These are phyloP conservation scores for Nemopilema nomurai DNA, from an alignment of 30 jellyfish, hydroid and myxozoan genomes.

Conservation along the genomic window DNA sequence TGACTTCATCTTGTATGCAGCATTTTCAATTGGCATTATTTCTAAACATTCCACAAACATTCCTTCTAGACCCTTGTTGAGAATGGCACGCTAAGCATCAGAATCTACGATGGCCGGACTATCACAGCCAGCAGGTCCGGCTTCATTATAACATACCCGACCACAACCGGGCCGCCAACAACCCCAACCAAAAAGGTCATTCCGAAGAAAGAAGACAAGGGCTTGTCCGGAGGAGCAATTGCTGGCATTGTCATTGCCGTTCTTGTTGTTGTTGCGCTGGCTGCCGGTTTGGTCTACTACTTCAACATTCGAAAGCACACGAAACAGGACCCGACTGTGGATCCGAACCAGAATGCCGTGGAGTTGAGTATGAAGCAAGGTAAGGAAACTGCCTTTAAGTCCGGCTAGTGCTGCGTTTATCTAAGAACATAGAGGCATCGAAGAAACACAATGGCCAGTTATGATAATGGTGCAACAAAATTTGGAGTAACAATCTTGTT, in stretches of 20 bases:
- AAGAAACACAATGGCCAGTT: too few relatives aligned
- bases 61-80: constrained; percentile 6
- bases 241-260: constrained; percentile 77
- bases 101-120: constrained; percentile 32
- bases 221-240: constrained; percentile 73
- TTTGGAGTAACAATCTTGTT: too few relatives aligned
- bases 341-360: constrained; percentile 62
- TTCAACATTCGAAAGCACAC: constrained; percentile 59
- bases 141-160: constrained; percentile 1
- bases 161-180: constrained; percentile 24
- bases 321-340: constrained; percentile 56
- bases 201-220: constrained; percentile 27
- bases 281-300: constrained; percentile 43
- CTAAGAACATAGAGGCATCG: too few relatives aligned
- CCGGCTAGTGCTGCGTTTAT: too few relatives aligned
- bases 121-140: constrained; percentile 34
- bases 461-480: too few relatives aligned
- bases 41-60: neutral
- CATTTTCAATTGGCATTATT: neutral
- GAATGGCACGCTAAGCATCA: constrained; percentile 43
- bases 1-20: too few relatives aligned
- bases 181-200: neutral
- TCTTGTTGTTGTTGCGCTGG: constrained; percentile 15
- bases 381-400: too few relatives aligned
- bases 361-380: constrained; percentile 40